Evolutionary conservation across 2,888 invertebrate genomes (phyloP), one percentile per base, ranked within the genome.

Genomic region (Cremastinae sp.): DNA sequence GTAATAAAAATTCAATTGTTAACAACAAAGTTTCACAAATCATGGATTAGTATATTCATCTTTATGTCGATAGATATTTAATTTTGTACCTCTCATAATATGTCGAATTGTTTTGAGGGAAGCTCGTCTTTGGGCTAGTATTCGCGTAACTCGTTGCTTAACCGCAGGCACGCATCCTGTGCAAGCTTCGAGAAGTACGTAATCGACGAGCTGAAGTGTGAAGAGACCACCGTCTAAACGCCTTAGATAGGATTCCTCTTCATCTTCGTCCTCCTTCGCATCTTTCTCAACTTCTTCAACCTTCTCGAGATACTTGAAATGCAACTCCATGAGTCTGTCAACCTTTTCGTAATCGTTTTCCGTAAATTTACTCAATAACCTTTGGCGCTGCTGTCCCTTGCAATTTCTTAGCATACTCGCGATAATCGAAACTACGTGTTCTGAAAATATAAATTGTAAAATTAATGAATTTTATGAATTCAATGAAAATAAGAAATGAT

Each of bases 291-390:
- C 93, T 58, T 93, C 91, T 84, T 97, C 95, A 0, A 98, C 97
- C 91, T 97, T 97, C 83, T 97, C 97, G 89, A 97, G 92, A 90
- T 98, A 99, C 88, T 98, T 98, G 87, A 99, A 97, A 90, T 99
- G 98, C 78, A 99, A 91, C 90, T 99, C 99, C 88, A 99, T 91
- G 49, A 99, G 91, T 76, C 99, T 91, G 90, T 99, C 99, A 0
- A 99, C 97, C 91, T 99, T 99, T 90, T 99, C 99, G 84, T 97
- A 96, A 89, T 99, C 99, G 86, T 98, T 98, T 90, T 99, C 99
- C 0, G 95, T 95, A 88, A 99, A 99, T 91, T 99, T 99, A 81
- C 95, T 95, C 12, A 99, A 90, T 65, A 99, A 91, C 74, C 99
- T 91, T 87, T 97, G 96, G 35, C 98, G 91, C 84, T 98, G 98